These are phyloP conservation scores for Myotis findleyi DNA, from an alignment of 2,797 vertebrate species.

Conservation along the genomic window DNA sequence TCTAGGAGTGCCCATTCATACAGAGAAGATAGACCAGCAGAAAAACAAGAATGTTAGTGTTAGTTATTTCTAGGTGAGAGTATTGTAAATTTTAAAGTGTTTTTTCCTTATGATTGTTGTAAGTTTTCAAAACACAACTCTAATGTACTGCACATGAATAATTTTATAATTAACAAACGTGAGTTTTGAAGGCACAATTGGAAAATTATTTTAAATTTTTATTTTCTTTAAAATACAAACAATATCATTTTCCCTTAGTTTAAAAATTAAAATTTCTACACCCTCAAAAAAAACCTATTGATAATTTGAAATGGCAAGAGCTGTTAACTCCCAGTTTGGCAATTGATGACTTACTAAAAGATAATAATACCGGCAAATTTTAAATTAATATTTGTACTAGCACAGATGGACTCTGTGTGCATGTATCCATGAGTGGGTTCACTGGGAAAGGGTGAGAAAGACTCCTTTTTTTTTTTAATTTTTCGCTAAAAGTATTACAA, in stretches of 20 bases:
- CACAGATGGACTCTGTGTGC: constrained; percentile 25
- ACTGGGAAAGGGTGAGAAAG: neutral
- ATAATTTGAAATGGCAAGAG: neutral
- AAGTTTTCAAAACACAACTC: neutral
- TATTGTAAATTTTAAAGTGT: neutral
- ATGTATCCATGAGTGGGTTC: neutral
- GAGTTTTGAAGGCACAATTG: neutral
- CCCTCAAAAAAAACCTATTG: constrained; percentile 16
- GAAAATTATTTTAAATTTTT: constrained; percentile 2
- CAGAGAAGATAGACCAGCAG: neutral
- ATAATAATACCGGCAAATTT: constrained; percentile 48
- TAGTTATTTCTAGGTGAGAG: neutral
- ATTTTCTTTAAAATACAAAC: constrained; percentile 29
- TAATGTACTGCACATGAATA: neutral
- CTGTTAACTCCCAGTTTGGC: constrained; percentile 25
- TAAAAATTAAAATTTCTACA: constrained; percentile 21
- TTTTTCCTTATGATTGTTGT: neutral
- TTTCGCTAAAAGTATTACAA: too few species aligned
- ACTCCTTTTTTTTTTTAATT: too few species aligned
- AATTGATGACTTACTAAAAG: constrained; percentile 44
- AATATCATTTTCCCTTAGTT: neutral
- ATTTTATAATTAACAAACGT: neutral
- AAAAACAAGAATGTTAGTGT: neutral
- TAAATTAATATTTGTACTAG: constrained; percentile 48
- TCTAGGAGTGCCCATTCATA: neutral